Evolutionary conservation across 2,113 vertebrate species (phyloP).

Genomic region (Castor canadensis): DNA sequence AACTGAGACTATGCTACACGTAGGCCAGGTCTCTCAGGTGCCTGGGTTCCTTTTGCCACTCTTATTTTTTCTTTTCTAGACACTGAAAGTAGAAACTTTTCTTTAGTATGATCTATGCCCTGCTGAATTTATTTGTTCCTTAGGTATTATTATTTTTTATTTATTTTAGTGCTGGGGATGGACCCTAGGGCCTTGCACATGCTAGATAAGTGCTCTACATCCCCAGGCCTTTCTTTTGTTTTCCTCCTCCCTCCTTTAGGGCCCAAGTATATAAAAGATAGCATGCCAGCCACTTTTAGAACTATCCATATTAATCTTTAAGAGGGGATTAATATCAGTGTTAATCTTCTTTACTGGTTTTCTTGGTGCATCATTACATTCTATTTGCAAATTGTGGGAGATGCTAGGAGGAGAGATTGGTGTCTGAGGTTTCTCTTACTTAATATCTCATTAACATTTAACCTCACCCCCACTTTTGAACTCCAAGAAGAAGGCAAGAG

Average conservation of each 20-base stretch:
- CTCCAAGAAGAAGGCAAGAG: background rate
- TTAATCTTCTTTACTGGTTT: no score
- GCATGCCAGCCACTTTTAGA: background rate
- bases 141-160: background rate
- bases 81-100: background rate
- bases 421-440: background rate
- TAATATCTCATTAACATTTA: background rate
- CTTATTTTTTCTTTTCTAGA: background rate
- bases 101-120: background rate
- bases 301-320: background rate
- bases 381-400: background rate
- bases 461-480: background rate
- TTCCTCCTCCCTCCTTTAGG: background rate
- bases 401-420: background rate
- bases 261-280: background rate
- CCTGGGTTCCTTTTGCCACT: background rate
- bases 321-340: no score
- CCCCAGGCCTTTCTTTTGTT: background rate
- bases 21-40: background rate
- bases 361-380: fast-evolving
- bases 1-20: no score
- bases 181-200: background rate
- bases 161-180: background rate
- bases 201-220: background rate
- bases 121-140: background rate